Conservation (phyloP, 2,888 invertebrate species). For the Phortica magna region DNA sequence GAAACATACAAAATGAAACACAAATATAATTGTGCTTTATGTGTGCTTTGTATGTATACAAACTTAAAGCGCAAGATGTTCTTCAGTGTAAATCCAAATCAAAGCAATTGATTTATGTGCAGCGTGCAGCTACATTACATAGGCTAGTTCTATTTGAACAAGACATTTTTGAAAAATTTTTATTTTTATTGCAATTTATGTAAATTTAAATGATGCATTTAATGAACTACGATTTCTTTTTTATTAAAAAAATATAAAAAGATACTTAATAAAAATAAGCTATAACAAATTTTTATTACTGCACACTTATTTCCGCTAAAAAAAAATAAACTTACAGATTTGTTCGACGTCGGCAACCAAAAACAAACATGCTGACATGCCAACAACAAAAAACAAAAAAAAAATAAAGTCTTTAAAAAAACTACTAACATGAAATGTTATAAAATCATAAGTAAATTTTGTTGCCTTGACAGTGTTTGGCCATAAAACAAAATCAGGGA, state of each 20-base stretch:
- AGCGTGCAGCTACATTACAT: too few species aligned
- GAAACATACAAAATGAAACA: too few species aligned
- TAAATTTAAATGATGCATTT: too few species aligned
- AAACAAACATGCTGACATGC: neutral
- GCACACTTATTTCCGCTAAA: neutral
- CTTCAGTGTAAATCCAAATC: too few species aligned
- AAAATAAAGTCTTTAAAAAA: neutral
- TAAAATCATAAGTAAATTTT: slow-evolving; percentile 41
- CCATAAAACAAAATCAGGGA: slow-evolving; percentile 7
- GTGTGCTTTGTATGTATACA: too few species aligned
- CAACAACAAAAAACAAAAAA: neutral
- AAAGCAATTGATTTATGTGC: too few species aligned
- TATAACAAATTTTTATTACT: neutral
- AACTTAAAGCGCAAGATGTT: too few species aligned
- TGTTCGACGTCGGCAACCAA: neutral
- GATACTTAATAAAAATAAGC: neutral
- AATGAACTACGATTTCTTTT: too few species aligned
- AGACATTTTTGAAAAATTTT: too few species aligned
- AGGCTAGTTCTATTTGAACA: too few species aligned
- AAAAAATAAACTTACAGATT: neutral
- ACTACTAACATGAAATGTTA: slow-evolving; percentile 38
- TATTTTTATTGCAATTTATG: neutral
- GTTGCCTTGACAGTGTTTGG: slow-evolving; percentile 30
- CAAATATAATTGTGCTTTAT: too few species aligned
- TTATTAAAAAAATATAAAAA: too few species aligned